Base-by-base conservation (phyloP, 2,113 vertebrate genomes). In the Phalacrocorax brasilianus region DNA sequence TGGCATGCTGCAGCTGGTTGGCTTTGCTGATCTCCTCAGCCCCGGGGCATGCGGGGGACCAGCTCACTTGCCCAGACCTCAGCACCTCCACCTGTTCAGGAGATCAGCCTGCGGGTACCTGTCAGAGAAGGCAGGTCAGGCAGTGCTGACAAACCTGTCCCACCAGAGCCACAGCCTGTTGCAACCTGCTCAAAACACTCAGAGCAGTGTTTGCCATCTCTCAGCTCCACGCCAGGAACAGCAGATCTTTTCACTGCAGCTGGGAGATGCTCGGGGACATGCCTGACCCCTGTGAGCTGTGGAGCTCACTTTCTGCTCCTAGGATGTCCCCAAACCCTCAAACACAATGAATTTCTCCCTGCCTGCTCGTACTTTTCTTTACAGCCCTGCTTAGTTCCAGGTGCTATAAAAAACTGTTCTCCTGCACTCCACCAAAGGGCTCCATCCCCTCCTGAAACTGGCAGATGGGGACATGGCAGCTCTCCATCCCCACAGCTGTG, bases 91-190 rank as follows among this genome's bases (percentile, higher is more conserved):
- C 47, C 1, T 14, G 12, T 38, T 91, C n/a, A 62, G 70, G 28
- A 74, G 67, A 88, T 73, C 63, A 80, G 75, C 88, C 91, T 42
- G 42, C 1, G 2, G 92, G 75, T 61, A 85, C 47, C 65, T 94
- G 90, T 86, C 77, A 65, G 70, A 33, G 3, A 81, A 79, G 59
- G 71, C 84, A 71, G 81, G 81, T 83, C 77, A 62, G 66, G 59
- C 66, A 14, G 53, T 42, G 86, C 94, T 89, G 94, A 94, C 73
- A 87, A 85, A 94, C 86, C 73, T 92, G 95, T 89, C 92, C 33
- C 76, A 53, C 70, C 83, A 83, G 83, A 81, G 75, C 85, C 62
- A 7, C 72, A 86, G 63, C 95, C 72, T 94, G 90, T 86, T 94
- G 85, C 56, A 92, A 27, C 95, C 63, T 93, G 96, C 80, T 95